Percentiles rank a stretch among this genome's conserved stretches.
Evolutionary conservation across 2,113 vertebrate genomes (phyloP).

Genomic region (Rhineura floridana): DNA sequence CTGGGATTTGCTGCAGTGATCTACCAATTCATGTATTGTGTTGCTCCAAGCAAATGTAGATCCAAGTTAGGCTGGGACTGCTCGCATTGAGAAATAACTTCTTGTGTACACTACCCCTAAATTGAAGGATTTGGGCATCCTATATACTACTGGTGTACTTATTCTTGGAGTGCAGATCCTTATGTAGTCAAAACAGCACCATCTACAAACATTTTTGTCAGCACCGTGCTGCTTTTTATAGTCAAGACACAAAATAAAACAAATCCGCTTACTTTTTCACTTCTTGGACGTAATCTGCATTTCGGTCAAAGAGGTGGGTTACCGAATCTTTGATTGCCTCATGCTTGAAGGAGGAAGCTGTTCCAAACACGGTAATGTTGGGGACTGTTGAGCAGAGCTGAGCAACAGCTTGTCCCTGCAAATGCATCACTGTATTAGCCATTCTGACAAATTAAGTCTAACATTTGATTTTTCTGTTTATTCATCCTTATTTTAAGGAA

Average conservation of each 20-base stretch:
- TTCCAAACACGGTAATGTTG: slow-evolving; percentile 92
- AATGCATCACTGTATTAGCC: slow-evolving; percentile 51
- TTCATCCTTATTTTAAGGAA: neutral
- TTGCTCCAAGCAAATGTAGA: too few species aligned
- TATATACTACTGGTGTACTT: too few species aligned
- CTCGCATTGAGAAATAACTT: too few species aligned
- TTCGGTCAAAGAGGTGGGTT: slow-evolving; percentile 96
- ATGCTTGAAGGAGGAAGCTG: slow-evolving; percentile 95
- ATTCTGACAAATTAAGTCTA: neutral
- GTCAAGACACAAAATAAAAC: neutral
- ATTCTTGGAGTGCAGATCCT: neutral
- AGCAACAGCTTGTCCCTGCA: slow-evolving; percentile 95
- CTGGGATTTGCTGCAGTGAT: neutral
- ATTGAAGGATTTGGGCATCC: too few species aligned
- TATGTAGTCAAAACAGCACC: neutral
- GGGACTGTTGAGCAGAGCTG: slow-evolving; percentile 95
- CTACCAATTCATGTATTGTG: too few species aligned
- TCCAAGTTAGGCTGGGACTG: too few species aligned
- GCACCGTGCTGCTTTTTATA: neutral
- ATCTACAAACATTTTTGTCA: too few species aligned
- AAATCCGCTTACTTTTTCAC: slow-evolving; percentile 89
- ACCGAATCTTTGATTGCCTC: slow-evolving; percentile 93
- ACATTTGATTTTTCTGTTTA: slow-evolving; percentile 20
- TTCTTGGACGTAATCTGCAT: slow-evolving; percentile 94
- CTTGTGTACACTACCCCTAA: too few species aligned